phyloP scores from a whole-genome alignment of 2,888 invertebrate species.

The Pseudanteris insignis region DNA sequence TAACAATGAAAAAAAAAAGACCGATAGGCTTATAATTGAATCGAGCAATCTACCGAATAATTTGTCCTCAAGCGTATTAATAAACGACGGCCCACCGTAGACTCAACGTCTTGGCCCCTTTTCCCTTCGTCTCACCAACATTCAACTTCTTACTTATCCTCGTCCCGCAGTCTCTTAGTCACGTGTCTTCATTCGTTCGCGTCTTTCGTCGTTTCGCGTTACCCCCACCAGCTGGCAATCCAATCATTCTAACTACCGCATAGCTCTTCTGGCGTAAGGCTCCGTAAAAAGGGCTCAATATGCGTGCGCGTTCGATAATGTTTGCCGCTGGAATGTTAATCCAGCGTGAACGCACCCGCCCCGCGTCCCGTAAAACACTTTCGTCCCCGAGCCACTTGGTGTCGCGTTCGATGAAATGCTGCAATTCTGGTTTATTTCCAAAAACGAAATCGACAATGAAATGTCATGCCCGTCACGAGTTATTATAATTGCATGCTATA shows the following conservation, averaged over 20 bases:
- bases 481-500: conserved; percentile 41
- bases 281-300: conserved; percentile 33
- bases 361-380: no score
- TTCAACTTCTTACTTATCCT: background rate
- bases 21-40: conserved; percentile 62
- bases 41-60: conserved; percentile 63
- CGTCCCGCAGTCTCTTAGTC: conserved; percentile 15
- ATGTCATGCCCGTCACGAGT: conserved; percentile 37
- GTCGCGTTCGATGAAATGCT: conserved; percentile 38
- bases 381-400: conserved; percentile 19
- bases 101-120: conserved; percentile 17
- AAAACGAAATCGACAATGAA: conserved; percentile 41
- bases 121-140: conserved; percentile 6
- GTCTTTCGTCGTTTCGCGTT: conserved; percentile 47
- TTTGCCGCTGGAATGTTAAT: conserved; percentile 40
- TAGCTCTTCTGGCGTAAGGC: conserved; percentile 19
- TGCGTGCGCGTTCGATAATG: conserved; percentile 35
- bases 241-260: conserved; percentile 37
- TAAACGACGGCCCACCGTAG: conserved; percentile 51
- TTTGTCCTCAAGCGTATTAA: conserved; percentile 65
- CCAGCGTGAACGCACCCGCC: conserved; percentile 28
- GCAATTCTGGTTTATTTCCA: conserved; percentile 42
- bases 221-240: conserved; percentile 19
- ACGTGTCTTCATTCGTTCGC: conserved; percentile 6
- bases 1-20: conserved; percentile 46